phyloP scores from a whole-genome alignment of 2,888 invertebrate species.

The Frankliniella intonsa region DNA sequence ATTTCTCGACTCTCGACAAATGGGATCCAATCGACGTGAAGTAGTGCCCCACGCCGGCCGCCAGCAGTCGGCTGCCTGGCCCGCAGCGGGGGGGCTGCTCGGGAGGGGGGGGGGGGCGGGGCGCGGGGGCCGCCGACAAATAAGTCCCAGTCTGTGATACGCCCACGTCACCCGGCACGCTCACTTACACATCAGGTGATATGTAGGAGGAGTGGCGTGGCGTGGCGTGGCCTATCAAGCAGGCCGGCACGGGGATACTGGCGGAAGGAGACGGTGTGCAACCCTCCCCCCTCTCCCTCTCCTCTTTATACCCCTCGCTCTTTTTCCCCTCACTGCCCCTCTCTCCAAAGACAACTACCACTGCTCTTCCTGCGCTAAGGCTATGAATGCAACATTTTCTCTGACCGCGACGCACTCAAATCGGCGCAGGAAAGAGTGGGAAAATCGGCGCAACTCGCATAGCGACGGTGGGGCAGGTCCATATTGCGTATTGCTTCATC shows the following conservation, averaged over 20 bases:
- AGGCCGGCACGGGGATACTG: not conserved
- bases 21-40: conserved; percentile 6
- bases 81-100: too few relatives aligned
- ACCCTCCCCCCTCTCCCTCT: not conserved
- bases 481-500: too few relatives aligned
- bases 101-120: too few relatives aligned
- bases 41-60: not conserved
- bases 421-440: too few relatives aligned
- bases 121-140: not conserved
- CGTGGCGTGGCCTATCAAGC: not conserved
- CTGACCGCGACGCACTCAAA: too few relatives aligned
- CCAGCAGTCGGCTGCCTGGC: too few relatives aligned
- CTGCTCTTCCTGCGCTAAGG: not conserved
- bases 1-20: not conserved
- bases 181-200: conserved; percentile 5
- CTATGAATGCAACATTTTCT: not conserved
- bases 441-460: too few relatives aligned
- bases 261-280: not conserved
- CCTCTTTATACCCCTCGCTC: not conserved
- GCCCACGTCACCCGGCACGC: not conserved
- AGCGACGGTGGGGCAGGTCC: too few relatives aligned
- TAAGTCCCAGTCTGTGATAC: not conserved
- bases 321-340: not conserved
- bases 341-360: not conserved
- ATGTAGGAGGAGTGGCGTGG: not conserved